These are phyloP conservation scores for Drosophila mimica DNA, from an alignment of 2,888 invertebrate genomes.

Conservation along the genomic window DNA sequence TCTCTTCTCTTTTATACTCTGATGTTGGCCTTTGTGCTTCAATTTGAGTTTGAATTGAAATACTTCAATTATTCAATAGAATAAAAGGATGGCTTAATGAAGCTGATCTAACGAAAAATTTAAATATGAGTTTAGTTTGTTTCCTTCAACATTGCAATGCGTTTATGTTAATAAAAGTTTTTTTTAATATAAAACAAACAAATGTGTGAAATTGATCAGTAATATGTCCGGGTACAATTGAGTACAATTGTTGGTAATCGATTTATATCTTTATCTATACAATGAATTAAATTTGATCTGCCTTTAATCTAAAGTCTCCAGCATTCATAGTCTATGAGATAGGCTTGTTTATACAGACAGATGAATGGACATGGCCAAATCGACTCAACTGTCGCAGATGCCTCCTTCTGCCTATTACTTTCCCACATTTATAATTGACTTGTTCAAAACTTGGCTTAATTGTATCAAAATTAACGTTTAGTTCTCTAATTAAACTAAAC, in stretches of 20 bases:
- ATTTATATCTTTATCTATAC: neutral
- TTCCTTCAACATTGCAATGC: neutral
- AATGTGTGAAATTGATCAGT: neutral
- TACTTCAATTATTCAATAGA: neutral
- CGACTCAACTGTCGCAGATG: neutral
- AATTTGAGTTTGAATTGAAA: neutral
- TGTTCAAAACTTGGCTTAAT: neutral
- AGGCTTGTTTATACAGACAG: neutral
- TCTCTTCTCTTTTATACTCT: neutral
- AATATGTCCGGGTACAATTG: neutral
- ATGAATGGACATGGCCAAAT: neutral
- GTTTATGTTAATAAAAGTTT: neutral
- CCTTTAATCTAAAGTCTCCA: neutral
- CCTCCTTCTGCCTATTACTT: neutral
- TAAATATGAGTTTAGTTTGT: neutral
- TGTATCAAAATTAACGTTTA: neutral
- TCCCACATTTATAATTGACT: neutral
- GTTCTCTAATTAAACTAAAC: neutral
- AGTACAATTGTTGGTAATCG: neutral
- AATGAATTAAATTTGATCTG: too few species aligned
- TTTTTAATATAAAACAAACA: neutral
- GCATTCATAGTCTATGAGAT: neutral
- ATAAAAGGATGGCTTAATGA: neutral
- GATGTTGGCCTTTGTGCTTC: neutral
- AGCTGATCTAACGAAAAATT: neutral